Conservation (phyloP, 2,888 invertebrate genomes). For the Eudemis profundana region DNA sequence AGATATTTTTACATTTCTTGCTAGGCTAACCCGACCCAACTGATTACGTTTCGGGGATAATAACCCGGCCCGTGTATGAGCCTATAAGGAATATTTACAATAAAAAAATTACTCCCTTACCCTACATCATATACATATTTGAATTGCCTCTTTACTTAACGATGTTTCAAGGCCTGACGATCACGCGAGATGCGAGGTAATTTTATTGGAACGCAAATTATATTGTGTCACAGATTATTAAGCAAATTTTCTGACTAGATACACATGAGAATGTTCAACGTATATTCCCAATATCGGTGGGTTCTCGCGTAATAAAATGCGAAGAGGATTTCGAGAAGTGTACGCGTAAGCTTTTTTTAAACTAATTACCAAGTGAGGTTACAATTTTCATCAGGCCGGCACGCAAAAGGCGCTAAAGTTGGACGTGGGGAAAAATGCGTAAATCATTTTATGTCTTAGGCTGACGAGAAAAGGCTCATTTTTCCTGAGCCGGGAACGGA, state of each 20-base stretch:
- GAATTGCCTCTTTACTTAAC: slow-evolving; percentile 33
- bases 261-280: slow-evolving; percentile 8
- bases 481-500: slow-evolving; percentile 65
- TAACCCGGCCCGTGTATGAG: slow-evolving; percentile 61
- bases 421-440: slow-evolving; percentile 56
- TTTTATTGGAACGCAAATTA: slow-evolving; percentile 28
- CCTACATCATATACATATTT: slow-evolving; percentile 44
- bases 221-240: slow-evolving; percentile 31
- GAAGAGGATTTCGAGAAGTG: slow-evolving; percentile 52
- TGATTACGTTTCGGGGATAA: slow-evolving; percentile 82
- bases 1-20: slow-evolving; percentile 84
- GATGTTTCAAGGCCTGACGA: slow-evolving; percentile 31
- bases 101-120: slow-evolving; percentile 62
- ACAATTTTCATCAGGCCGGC: slow-evolving; percentile 72
- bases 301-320: slow-evolving; percentile 43
- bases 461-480: slow-evolving; percentile 64
- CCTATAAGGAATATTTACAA: slow-evolving; percentile 69
- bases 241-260: slow-evolving; percentile 18
- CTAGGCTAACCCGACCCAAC: slow-evolving; percentile 80
- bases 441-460: slow-evolving; percentile 69
- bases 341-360: slow-evolving; percentile 56
- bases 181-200: slow-evolving; percentile 19
- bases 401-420: slow-evolving; percentile 69
- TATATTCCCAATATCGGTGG: slow-evolving; percentile 14
- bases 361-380: slow-evolving; percentile 69